phyloP scores from a whole-genome alignment of 2,888 invertebrate genomes.

The Muscina levida region DNA sequence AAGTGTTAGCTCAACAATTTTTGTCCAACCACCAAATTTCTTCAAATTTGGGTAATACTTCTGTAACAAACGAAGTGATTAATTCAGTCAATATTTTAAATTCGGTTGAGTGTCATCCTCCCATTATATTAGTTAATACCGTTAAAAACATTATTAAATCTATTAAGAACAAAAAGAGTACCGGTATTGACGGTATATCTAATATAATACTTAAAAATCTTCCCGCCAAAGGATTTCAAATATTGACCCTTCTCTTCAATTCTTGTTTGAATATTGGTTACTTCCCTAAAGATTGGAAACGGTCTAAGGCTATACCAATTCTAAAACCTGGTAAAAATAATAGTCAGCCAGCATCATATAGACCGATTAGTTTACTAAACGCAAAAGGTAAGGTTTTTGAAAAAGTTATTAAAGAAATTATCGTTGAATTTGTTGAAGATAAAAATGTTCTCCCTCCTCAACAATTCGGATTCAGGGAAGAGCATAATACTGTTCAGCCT shows the following conservation, averaged over 20 bases:
- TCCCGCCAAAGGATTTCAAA: not conserved
- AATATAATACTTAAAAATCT: not conserved
- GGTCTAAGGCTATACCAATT: not conserved
- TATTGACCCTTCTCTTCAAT: not conserved
- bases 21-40: not conserved
- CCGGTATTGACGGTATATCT: not conserved
- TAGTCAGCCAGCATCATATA: not conserved
- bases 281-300: not conserved
- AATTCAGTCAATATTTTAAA: not conserved
- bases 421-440: not conserved
- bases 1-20: not conserved
- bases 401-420: not conserved
- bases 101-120: not conserved
- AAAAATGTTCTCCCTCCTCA: not conserved
- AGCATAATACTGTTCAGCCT: not conserved
- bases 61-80: not conserved
- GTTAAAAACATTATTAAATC: not conserved
- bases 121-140: not conserved
- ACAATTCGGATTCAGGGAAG: not conserved
- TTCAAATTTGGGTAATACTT: not conserved
- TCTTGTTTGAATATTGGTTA: not conserved
- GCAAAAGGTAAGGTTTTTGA: not conserved
- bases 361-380: constrained; percentile 6
- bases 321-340: not conserved
- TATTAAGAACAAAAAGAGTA: not conserved